These are phyloP conservation scores for Watsonalla cultraria DNA, from an alignment of 2,888 invertebrate genomes.

Conservation along the genomic window DNA sequence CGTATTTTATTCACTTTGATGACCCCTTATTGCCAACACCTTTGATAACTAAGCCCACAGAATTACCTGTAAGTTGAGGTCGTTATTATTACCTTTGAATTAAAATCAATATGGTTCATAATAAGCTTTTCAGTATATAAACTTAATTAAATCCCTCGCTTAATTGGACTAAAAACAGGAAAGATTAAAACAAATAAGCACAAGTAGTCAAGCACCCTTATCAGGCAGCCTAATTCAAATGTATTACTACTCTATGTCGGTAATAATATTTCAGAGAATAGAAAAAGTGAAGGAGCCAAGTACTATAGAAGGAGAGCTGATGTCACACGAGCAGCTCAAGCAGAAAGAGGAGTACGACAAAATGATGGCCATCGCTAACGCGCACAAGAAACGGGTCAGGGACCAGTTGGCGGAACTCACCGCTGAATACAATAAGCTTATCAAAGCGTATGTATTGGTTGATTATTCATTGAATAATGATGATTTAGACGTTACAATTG, in stretches of 20 bases:
- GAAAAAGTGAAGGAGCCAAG: conserved; percentile 49
- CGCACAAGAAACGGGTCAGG: conserved; percentile 80
- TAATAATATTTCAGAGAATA: conserved; percentile 29
- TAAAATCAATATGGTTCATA: no score
- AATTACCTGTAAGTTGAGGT: conserved; percentile 39
- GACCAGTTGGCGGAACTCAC: conserved; percentile 75
- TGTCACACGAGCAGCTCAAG: conserved; percentile 83
- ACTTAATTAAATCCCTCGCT: no score
- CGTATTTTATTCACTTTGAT: conserved; percentile 77
- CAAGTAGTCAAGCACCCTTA: no score
- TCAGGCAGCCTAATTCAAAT: not conserved
- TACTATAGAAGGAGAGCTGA: conserved; percentile 58
- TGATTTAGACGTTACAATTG: no score
- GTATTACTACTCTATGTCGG: not conserved
- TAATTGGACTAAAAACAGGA: no score
- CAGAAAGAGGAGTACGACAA: conserved; percentile 82
- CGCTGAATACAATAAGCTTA: conserved; percentile 77
- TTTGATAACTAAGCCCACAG: conserved; percentile 14
- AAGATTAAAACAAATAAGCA: no score
- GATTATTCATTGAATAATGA: no score
- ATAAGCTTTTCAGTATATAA: not conserved
- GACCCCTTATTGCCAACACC: conserved; percentile 38
- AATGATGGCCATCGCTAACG: conserved; percentile 80
- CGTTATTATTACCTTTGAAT: not conserved
- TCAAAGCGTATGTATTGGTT: conserved; percentile 61